Conservation (phyloP, 2,113 vertebrate genomes). For the Crypturellus undulatus region DNA sequence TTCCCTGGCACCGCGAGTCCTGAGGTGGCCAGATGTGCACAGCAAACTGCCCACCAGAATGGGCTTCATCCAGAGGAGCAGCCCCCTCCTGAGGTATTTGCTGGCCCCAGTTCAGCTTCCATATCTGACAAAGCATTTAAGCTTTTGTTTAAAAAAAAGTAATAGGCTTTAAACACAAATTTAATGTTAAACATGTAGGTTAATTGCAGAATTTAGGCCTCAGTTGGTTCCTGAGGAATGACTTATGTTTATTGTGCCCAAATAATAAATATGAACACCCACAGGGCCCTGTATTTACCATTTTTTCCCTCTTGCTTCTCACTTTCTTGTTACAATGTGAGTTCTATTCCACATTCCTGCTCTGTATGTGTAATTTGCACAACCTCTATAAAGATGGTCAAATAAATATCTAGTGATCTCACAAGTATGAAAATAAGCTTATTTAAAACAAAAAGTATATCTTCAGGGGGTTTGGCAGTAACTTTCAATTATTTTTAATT, state of each 20-base stretch:
- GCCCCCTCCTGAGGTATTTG: not conserved
- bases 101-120: not conserved
- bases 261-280: not conserved
- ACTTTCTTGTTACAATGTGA: conserved; percentile 12
- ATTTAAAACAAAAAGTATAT: conserved; percentile 68
- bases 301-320: not conserved
- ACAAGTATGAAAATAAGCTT: conserved; percentile 65
- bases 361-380: conserved; percentile 8
- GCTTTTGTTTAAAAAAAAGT: not conserved
- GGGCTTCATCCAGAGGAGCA: rapidly evolving
- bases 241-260: not conserved
- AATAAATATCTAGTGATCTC: conserved; percentile 73
- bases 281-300: not conserved
- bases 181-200: not conserved
- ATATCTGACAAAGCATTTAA: not conserved
- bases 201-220: not conserved
- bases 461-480: conserved; percentile 72
- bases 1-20: not conserved
- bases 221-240: rapidly evolving
- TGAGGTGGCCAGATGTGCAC: rapidly evolving
- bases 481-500: conserved; percentile 77
- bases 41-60: not conserved
- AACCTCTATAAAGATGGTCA: conserved; percentile 71
- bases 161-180: not conserved
- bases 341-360: conserved; percentile 50